Evolutionary conservation across 2,888 invertebrate species (phyloP).

Genomic region (Platycheirus albimanus): DNA sequence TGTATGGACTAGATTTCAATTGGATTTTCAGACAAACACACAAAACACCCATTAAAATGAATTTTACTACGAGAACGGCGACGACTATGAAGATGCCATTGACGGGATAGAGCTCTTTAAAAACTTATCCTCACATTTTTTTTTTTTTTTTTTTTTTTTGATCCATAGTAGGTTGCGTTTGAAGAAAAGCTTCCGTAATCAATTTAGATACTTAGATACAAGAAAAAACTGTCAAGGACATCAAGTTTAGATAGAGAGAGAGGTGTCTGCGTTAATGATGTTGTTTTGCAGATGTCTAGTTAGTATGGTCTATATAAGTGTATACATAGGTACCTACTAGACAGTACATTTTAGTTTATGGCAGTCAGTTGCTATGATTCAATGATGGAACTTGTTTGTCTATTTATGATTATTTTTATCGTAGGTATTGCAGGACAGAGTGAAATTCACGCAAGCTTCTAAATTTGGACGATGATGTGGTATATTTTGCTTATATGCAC

Average conservation of each 20-base stretch:
- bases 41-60: conserved; percentile 1
- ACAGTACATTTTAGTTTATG: background rate
- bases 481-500: no score
- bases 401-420: no score
- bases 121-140: background rate
- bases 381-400: background rate
- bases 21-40: conserved; percentile 20
- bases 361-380: conserved; percentile 3
- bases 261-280: conserved; percentile 10
- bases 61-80: conserved; percentile 11
- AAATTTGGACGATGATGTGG: no score
- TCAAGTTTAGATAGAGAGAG: background rate
- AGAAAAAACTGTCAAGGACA: conserved; percentile 8
- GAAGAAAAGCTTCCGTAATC: background rate
- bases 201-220: background rate
- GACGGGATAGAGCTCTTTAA: conserved; percentile 1
- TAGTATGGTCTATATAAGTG: background rate
- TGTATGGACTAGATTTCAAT: conserved; percentile 33
- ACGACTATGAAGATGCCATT: background rate
- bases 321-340: background rate
- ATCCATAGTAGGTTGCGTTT: background rate
- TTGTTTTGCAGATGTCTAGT: background rate
- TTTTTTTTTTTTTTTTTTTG: no score
- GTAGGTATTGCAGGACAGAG: no score
- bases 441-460: no score